Evolutionary conservation across 1,140 invertebrate genomes (phyloP), one percentile per base, ranked within the genome.

Genomic region (Notospermus geniculatus): DNA sequence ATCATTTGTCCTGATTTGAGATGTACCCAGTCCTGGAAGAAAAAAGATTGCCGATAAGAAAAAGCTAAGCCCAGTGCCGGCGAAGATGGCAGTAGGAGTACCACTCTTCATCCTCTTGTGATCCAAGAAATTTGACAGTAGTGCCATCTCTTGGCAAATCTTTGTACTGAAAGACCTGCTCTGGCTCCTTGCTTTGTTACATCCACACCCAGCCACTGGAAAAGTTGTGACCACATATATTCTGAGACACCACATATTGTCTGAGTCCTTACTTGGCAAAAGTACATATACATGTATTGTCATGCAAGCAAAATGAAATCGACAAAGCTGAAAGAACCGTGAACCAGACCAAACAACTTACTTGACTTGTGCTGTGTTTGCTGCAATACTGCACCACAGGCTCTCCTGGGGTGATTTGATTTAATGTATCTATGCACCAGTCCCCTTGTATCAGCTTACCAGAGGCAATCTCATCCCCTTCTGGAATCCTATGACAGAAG

Each of bases 381-480:
- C 52, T 58, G 63, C 75, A 73, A 9, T 53, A 41, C 55, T 64
- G 57, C 0, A 69, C 61, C 59, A 69, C 72, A 19, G 67, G 60
- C 22, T 69, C 59, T 11, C 66, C 57, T 46, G 67, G 71, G 4
- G 67, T 63, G 43, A 69, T 66, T 9, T 60, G 68, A 23, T 67
- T 55, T 29, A 68, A 64, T 23, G 74, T 46, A 25, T 79, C 76
- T 17, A 80, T 53, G 64, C 80, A 82, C n/a, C 69, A 27, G 2
- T 70, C 64, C 13, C 70, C 74, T 65, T 82, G 80, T 23, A 69
- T 65, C 17, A 82, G 66, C 46, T 78, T 71, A 7, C 80, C 80
- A 65, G 70, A 77, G 13, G 74, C 77, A 28, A 77, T 43, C 52
- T 79, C 77, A 65, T 80, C 78, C 62, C 68, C 71, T 23, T 76